A percentile compares a stretch with the other conserved stretches of the same genome.
phyloP scores from a whole-genome alignment of 2,113 vertebrate species.

The Xenopus tropicalis region UCB_Xtro_10.0 CM004449.2:83082001-83082500 shows the following conservation, averaged over 20 bases:
- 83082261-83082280: conserved; percentile 4
- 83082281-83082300: conserved; percentile 14
- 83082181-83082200: conserved; percentile 38
- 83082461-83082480: too few species aligned
- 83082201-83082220: conserved; percentile 37
- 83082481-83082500: too few species aligned
- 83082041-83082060: conserved; percentile 10
- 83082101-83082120: conserved; percentile 38
- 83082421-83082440: too few species aligned
- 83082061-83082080: conserved; percentile 15
- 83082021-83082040: conserved; percentile 28
- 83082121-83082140: conserved; percentile 38
- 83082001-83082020: conserved; percentile 39
- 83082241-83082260: conserved; percentile 20
- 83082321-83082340: too few species aligned
- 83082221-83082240: conserved; percentile 26
- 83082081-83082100: conserved; percentile 28
- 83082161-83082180: conserved; percentile 31
- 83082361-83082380: too few species aligned
- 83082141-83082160: conserved; percentile 33
- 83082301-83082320: background rate
- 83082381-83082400: too few species aligned
- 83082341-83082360: too few species aligned
- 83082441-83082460: too few species aligned
- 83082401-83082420: too few species aligned